Evolutionary conservation across 2,113 vertebrate species (phyloP), one percentile per base, ranked within the genome.

Genomic region (Tauraco erythrolophus): DNA sequence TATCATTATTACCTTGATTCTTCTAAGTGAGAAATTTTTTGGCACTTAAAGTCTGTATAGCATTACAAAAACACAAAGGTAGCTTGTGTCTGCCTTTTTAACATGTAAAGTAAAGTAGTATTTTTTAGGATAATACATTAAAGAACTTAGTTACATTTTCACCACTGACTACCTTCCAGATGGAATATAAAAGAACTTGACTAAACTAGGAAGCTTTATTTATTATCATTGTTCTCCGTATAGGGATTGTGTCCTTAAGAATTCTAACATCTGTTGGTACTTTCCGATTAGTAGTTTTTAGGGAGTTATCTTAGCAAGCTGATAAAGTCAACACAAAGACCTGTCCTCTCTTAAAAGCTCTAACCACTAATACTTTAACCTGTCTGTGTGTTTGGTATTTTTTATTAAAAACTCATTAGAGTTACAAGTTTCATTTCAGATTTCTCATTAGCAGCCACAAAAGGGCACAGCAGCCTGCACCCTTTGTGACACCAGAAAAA

Each of bases 391-490:
- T 50, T 27, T 7, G 30, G 39, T 16, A 10, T 31, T 50, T 46
- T 75, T 69, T 69, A 50, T 60, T 60, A 80, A 72, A 84, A 89
- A 41, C 28, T 89, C 33, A 46, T 89, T 86, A 35, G 15, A 31
- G 10, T 75, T 83, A 71, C 53, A 83, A 89, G 22, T 33, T 76
- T 46, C 21, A 64, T 94, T 92, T 92, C 54, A 77, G 25, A 57
- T 90, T 88, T 88, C 60, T 91, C 54, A 70, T 66, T 70, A 82
- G 18, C 30, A 82, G 10, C 30, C 27, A 35, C 54, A 51, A 64
- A 92, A 30, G 19, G 17, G 13, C 39, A 81, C 33, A 64, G 23
- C 23, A 90, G 13, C 43, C 64, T 57, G 4, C 5, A 91, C 10
- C 14, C 23, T 50, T 74, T 53, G 11, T 21, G 51, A 16, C 10